phyloP scores from a whole-genome alignment of 2,113 vertebrate genomes.

The Hypanus sabinus region DNA sequence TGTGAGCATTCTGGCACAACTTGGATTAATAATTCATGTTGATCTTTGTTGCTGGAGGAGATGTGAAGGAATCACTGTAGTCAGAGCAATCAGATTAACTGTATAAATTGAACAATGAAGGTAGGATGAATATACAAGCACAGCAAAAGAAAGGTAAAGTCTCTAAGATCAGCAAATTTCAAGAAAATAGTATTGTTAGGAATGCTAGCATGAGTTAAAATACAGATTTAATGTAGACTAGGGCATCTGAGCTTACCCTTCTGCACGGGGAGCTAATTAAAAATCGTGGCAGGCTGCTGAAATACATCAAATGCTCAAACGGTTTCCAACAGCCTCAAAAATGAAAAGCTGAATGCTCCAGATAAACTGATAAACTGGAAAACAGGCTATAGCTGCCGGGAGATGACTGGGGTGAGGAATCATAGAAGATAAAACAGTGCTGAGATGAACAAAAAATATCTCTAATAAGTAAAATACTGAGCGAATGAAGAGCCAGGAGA shows the following conservation, averaged over 20 bases:
- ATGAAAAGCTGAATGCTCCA: constrained; percentile 2
- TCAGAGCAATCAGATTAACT: not conserved
- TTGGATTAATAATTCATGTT: not conserved
- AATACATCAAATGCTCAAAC: not conserved
- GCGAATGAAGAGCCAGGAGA: not conserved
- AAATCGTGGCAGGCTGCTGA: not conserved
- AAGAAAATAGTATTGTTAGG: not conserved
- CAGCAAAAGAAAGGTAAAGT: not conserved
- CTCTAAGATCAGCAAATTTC: not conserved
- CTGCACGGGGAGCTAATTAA: not conserved
- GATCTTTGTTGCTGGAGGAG: not conserved
- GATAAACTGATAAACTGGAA: constrained; percentile 16
- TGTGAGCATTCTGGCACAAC: not conserved
- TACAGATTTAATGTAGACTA: not conserved
- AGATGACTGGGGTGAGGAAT: not conserved
- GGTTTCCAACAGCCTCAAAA: not conserved
- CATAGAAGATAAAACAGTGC: constrained; percentile 2
- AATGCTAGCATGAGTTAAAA: not conserved
- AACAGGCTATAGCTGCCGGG: not conserved
- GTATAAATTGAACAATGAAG: not conserved
- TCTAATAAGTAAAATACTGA: not conserved
- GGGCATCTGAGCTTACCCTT: not conserved
- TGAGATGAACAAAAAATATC: not conserved
- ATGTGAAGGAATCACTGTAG: not conserved
- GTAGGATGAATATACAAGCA: constrained; percentile 6